These are phyloP conservation scores for Nerophis lumbriciformis DNA, from an alignment of 2,113 vertebrate species.

Conservation along the genomic window DNA sequence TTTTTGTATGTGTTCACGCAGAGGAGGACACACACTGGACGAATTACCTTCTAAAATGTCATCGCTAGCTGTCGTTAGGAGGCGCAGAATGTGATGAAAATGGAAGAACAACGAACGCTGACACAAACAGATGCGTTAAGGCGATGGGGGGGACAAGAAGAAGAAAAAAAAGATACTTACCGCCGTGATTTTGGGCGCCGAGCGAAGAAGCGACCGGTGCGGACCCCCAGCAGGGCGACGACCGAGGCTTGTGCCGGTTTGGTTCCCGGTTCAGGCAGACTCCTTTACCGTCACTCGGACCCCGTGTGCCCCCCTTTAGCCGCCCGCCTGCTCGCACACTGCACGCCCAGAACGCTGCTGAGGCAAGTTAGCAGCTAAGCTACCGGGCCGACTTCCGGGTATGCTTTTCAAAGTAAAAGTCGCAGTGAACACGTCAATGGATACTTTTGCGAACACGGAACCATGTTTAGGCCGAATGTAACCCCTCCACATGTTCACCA, in stretches of 20 bases:
- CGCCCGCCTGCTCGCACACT: conserved; percentile 30
- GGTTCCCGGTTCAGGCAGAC: conserved; percentile 40
- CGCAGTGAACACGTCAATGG: background rate
- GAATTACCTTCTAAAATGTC: conserved; percentile 28
- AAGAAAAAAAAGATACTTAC: conserved; percentile 38
- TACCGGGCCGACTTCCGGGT: background rate
- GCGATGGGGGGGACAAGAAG: conserved; percentile 11
- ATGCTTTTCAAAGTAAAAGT: conserved; percentile 39
- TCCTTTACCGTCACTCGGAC: conserved; percentile 33
- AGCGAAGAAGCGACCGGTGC: conserved; percentile 5
- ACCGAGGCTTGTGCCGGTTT: conserved; percentile 26
- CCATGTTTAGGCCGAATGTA: background rate
- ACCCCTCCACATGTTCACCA: background rate
- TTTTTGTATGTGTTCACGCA: background rate
- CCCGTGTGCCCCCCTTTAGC: conserved; percentile 38
- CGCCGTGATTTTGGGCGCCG: conserved; percentile 14
- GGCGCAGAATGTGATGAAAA: background rate
- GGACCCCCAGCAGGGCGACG: conserved; percentile 3
- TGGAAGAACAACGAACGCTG: background rate
- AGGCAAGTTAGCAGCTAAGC: background rate
- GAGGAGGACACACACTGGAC: conserved; percentile 14
- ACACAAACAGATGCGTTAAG: conserved; percentile 21
- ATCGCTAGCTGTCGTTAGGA: conserved; percentile 7
- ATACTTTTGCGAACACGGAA: background rate
- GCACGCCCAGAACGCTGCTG: conserved; percentile 26